These are phyloP conservation scores for Mixornis gularis DNA, from an alignment of 2,113 vertebrate genomes.

Conservation along the genomic window DNA sequence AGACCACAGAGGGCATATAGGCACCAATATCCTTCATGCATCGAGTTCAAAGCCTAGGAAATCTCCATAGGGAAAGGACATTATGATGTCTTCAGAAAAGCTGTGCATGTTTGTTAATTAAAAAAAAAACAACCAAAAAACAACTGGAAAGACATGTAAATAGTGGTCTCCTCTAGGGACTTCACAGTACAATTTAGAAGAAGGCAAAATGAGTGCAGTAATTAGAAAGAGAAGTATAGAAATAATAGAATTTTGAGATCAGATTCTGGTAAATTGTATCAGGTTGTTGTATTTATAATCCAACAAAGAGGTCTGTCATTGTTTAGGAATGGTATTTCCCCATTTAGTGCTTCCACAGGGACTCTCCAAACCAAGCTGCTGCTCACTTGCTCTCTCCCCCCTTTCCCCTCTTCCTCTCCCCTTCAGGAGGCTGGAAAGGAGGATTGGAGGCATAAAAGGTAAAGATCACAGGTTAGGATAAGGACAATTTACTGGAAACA, in stretches of 20 bases:
- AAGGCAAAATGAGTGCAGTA: not conserved
- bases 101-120: not conserved
- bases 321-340: not conserved
- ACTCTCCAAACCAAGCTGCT: not conserved
- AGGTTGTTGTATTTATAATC: not conserved
- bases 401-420: not conserved
- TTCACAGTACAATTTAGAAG: not conserved
- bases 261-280: not conserved
- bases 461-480: not conserved
- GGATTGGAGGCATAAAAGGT: not conserved
- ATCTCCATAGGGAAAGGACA: not conserved
- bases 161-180: not conserved
- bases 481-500: not conserved
- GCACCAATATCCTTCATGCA: not conserved
- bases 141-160: not conserved
- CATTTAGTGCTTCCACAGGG: not conserved
- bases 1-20: not conserved
- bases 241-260: not conserved
- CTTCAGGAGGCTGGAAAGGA: not conserved
- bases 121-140: not conserved
- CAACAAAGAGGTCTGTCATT: not conserved
- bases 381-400: fast-evolving
- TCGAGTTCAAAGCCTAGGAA: not conserved
- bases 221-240: not conserved
- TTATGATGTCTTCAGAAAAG: not conserved